Evolutionary conservation across 2,113 vertebrate species (phyloP), one percentile per base, ranked within the genome.

Genomic region (Oreocharis arfaki): DNA sequence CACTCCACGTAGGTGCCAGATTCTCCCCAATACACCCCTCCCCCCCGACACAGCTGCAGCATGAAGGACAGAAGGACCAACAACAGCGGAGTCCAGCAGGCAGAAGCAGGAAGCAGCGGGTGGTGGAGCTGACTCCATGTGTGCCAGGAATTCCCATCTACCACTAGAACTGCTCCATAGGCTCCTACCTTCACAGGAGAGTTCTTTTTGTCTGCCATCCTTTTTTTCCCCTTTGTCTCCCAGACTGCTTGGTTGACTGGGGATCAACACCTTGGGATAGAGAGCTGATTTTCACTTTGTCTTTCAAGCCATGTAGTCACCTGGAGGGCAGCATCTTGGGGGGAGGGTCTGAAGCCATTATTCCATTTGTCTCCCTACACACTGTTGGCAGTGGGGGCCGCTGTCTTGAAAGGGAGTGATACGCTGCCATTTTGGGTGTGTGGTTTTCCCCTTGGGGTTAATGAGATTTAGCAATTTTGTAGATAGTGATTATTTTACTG

Each of bases 1-100:
- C 17, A 13, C n/a, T 10, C 5, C 8, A 16, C 1, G 0, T 39
- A 30, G 4, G 8, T 23, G 14, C 30, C 44, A 22, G 22, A 35
- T 14, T 27, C 22, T n/a, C n/a, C n/a, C n/a, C n/a, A n/a, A n/a
- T n/a, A n/a, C n/a, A n/a, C n/a, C 4, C 2, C 2, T 9, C 20
- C 4, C 6, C 28, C 7, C 22, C 7, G 1, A 13, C 13, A 10
- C n/a, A 39, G 42, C 42, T 21, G 63, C 27, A 17, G 17, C 28
- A 16, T 26, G 63, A 27, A 39, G 8, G 46, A 37, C 63, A 47
- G 63, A 16, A 68, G 13, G 27, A 49, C 22, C 78, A 39, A 39
- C 17, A 17, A 24, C 22, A 17, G 8, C 10, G 11, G 8, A n/a
- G 78, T 11, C 52, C 42, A n/a, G 78, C 11, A 33, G 23, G 28